Percentiles rank a stretch among this genome's conserved stretches.
phyloP scores from a whole-genome alignment of 2,113 vertebrate genomes.

The Platysternon megacephalum region DNA sequence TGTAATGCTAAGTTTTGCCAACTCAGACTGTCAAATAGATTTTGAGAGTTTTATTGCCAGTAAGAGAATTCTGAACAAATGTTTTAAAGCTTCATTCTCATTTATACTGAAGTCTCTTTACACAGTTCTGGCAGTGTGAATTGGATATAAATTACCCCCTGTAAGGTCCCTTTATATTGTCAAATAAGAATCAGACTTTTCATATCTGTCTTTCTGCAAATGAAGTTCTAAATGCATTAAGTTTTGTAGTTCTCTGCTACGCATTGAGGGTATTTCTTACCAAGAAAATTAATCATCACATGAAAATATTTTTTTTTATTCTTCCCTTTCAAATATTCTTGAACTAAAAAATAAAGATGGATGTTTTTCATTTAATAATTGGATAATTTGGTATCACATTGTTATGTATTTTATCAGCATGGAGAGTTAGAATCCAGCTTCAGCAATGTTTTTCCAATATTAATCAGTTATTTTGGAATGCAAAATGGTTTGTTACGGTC shows the following conservation, averaged over 20 bases:
- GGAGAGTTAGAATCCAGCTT: neutral
- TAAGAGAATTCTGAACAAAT: neutral
- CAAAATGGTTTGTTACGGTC: neutral
- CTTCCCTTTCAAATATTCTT: neutral
- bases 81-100: neutral
- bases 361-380: neutral
- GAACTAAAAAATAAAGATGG: neutral
- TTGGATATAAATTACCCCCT: neutral
- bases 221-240: neutral
- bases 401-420: accelerated
- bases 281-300: neutral
- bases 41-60: neutral
- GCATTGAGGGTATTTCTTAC: neutral
- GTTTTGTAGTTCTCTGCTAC: neutral
- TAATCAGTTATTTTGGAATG: neutral
- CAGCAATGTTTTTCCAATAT: accelerated
- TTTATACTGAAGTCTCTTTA: neutral
- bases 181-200: neutral
- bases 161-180: neutral
- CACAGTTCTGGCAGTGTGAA: neutral
- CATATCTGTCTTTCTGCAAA: neutral
- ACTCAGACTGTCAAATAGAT: neutral
- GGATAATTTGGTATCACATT: neutral
- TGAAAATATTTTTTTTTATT: neutral
- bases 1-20: neutral